Evolutionary conservation across 2,113 vertebrate genomes (phyloP), one percentile per base, ranked within the genome.

Genomic region (Ursus arctos): DNA sequence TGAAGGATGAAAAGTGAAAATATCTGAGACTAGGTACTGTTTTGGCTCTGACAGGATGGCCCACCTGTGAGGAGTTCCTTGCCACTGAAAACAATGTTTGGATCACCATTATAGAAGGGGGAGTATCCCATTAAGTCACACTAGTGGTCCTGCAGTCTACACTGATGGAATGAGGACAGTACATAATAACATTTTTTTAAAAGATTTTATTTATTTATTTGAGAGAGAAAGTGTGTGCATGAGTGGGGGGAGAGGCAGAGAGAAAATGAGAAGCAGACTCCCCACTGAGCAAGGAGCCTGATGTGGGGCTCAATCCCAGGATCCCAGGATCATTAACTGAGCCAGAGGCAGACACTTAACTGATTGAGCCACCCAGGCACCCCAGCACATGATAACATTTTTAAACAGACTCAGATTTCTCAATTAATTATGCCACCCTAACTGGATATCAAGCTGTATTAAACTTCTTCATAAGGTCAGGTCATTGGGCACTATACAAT

Each of bases 371-470:
- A 65, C 63, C 63, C 28, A 65, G 31, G 13, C 13, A 28, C 13
- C 13, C 13, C 63, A 31, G 28, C 9, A 77, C 7, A 90, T 65
- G 18, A 51, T 47, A 47, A 47, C 24, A 79, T 36, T 69, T 74
- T 95, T 49, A 77, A 95, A 9, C 4, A 90, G 67, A 95, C 21
- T 74, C 7, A 43, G 67, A 94, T 63, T 94, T 83, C 55, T 83
- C 31, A 67, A 59, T 91, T 95, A 19, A 79, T 51, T 91, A 43
- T 31, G 18, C 57, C 12, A 76, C 22, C 31, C 8, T 69, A 77
- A 21, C 6, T 69, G 72, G 28, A 14, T 65, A 77, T n/a, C 7
- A 40, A 83, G 10, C 28, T 82, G 55, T 65, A 83, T 28, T 49
- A 86, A 79, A 67, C 12, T 43, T 36, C 31, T 16, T 85, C 36